A percentile compares a stretch with the other conserved stretches of the same genome.
phyloP scores from a whole-genome alignment of 1,140 invertebrate genomes.

The Limonius californicus region DNA sequence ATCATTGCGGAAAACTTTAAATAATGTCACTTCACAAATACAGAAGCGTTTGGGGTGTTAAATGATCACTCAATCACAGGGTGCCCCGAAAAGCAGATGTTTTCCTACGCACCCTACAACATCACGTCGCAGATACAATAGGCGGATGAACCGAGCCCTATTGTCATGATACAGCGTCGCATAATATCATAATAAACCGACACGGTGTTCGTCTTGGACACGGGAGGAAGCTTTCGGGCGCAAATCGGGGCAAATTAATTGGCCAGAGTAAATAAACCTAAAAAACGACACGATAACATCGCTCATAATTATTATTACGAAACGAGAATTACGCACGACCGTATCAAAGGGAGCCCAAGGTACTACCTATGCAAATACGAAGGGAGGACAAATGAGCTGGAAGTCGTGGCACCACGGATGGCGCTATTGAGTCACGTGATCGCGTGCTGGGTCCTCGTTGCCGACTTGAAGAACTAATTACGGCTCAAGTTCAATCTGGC shows the following conservation, averaged over 20 bases:
- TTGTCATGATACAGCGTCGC: neutral
- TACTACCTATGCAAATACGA: neutral
- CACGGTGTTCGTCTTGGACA: too few species aligned
- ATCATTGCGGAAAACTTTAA: neutral
- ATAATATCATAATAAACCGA: conserved; percentile 11
- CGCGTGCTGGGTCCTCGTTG: conserved; percentile 28
- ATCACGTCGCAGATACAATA: neutral
- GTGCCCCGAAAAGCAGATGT: conserved; percentile 20
- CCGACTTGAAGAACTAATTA: conserved; percentile 31
- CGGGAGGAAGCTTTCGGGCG: too few species aligned
- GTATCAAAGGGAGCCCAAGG: too few species aligned
- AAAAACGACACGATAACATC: too few species aligned
- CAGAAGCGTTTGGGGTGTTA: conserved; percentile 21
- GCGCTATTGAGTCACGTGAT: conserved; percentile 26
- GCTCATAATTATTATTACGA: too few species aligned
- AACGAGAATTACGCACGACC: too few species aligned
- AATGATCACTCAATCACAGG: conserved; percentile 24
- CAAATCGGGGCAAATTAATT: too few species aligned
- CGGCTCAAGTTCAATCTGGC: conserved; percentile 25
- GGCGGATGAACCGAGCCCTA: conserved; percentile 4
- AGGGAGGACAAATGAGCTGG: conserved; percentile 1
- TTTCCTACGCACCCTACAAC: conserved; percentile 10
- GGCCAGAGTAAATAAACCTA: too few species aligned
- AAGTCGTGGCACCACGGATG: conserved; percentile 23
- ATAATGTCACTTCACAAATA: conserved; percentile 24